Percentiles rank a stretch among this genome's conserved stretches.
Conservation (phyloP, 2,888 invertebrate species). For the Drosophila seclusa region DNA sequence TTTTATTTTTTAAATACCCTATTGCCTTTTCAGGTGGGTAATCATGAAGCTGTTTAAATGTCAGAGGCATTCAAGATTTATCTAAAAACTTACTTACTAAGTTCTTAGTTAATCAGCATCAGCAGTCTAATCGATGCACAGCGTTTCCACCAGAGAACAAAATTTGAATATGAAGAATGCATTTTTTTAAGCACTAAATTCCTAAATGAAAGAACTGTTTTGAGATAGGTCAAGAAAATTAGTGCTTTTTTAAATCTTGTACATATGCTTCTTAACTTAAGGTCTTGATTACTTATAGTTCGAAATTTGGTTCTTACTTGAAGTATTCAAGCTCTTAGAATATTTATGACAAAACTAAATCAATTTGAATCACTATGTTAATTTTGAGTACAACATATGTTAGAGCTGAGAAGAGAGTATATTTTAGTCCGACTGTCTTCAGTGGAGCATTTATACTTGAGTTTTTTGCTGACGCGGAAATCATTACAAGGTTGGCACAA, state of each 20-base stretch:
- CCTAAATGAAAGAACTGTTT: neutral
- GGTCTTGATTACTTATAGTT: neutral
- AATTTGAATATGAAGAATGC: neutral
- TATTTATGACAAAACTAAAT: neutral
- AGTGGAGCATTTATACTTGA: neutral
- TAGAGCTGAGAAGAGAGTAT: neutral
- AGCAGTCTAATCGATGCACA: neutral
- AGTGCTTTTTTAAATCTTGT: fast-evolving
- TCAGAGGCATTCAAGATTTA: neutral
- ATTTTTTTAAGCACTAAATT: neutral
- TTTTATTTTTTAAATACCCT: conserved; percentile 18
- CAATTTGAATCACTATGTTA: neutral
- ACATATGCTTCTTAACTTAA: neutral
- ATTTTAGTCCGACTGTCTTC: neutral
- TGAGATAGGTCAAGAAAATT: neutral
- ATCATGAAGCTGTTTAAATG: neutral
- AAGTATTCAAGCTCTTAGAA: neutral
- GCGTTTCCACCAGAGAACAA: neutral
- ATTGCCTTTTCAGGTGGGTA: neutral
- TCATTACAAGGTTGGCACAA: conserved; percentile 66
- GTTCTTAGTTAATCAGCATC: neutral
- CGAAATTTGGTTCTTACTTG: neutral
- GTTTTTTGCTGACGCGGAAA: conserved; percentile 32
- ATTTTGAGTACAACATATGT: neutral
- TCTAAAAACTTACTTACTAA: neutral